phyloP scores from a whole-genome alignment of 2,113 vertebrate genomes.

The Nyctibius bracteatus region DNA sequence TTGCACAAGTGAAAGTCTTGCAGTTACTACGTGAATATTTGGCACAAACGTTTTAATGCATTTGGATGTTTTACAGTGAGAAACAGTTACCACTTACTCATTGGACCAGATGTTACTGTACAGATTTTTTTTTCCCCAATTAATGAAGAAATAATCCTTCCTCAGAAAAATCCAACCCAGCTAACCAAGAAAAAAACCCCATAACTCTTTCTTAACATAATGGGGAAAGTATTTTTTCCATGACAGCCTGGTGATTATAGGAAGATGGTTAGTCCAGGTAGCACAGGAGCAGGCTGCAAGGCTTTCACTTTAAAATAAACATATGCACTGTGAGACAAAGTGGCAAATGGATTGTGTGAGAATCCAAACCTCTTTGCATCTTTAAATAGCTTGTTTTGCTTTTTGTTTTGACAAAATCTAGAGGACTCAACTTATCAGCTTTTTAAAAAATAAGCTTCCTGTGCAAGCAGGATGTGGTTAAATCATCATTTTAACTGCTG shows the following conservation, averaged over 20 bases:
- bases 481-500: neutral
- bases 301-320: neutral
- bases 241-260: neutral
- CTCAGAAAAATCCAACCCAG: neutral
- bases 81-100: neutral
- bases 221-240: neutral
- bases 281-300: neutral
- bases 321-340: neutral
- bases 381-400: neutral
- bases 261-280: neutral
- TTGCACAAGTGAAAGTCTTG: neutral
- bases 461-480: neutral
- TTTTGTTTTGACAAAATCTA: slow-evolving; percentile 5
- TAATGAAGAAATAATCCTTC: neutral
- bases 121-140: neutral
- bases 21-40: neutral
- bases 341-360: neutral
- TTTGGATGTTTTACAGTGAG: neutral
- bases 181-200: neutral
- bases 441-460: neutral
- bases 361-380: neutral
- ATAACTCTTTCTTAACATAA: neutral
- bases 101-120: neutral
- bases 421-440: neutral
- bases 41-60: neutral